Evolutionary conservation across 2,888 invertebrate genomes (phyloP), one percentile per base, ranked within the genome.

Genomic region (Leucania comma): DNA sequence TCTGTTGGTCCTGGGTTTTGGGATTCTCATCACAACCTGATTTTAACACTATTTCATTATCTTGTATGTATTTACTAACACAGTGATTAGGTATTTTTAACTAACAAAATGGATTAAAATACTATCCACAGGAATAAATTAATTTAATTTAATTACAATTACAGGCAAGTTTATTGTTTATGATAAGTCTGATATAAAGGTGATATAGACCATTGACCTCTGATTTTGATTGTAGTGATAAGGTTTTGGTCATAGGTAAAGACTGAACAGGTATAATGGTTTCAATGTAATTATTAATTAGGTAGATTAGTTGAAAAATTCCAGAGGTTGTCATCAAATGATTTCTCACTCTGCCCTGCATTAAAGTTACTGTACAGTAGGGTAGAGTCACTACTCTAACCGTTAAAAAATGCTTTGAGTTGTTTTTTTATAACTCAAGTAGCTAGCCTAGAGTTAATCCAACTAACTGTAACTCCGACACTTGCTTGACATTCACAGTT

Each of bases 241-340:
- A 56, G 12, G 22, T 32, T 56, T 56, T 56, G 56, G 32, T 32
- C 32, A 56, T 35, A 32, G 32, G 32, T 32, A 56, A 56, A 56
- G 1, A 26, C 1, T 26, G 8, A 53, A 17, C 3, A 3, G 1
- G 29, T 29, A 29, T n/a, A n/a, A n/a, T n/a, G n/a, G n/a, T n/a
- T 32, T 32, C 4, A 6, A 17, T 38, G 38, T 0, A 14, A 14
- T 3, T 38, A 38, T 38, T 38, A 35, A 1, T 35, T 12, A 35
- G 12, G 0, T 38, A 38, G 4, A 14, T 38, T 35, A 35, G 9
- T 35, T 10, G n/a, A n/a, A n/a, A n/a, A n/a, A n/a, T n/a, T n/a
- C n/a, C n/a, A n/a, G n/a, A n/a, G n/a, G n/a, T n/a, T n/a, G n/a
- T n/a, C n/a, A n/a, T n/a, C n/a, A n/a, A n/a, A n/a, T n/a, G n/a